phyloP scores from a whole-genome alignment of 2,888 invertebrate genomes.

The Mechanitis messenoides region DNA sequence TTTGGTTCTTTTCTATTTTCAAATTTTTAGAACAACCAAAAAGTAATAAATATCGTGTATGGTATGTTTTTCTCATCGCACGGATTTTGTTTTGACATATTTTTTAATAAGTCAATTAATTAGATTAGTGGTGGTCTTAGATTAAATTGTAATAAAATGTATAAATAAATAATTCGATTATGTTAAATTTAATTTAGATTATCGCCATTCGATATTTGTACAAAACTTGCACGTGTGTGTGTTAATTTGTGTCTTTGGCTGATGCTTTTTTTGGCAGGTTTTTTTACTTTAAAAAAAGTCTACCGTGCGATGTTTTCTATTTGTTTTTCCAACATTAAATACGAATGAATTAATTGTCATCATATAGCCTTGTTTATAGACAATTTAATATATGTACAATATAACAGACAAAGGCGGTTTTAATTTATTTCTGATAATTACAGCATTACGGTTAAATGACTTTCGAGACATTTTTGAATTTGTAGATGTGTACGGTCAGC shows the following conservation, averaged over 20 bases:
- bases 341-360: slow-evolving; percentile 28
- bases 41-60: not conserved
- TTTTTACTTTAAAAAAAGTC: slow-evolving; percentile 6
- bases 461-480: too few species aligned
- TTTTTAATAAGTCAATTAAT: slow-evolving; percentile 5
- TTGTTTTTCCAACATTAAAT: slow-evolving; percentile 12
- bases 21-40: too few species aligned
- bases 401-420: slow-evolving; percentile 23
- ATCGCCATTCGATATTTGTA: not conserved
- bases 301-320: slow-evolving; percentile 1
- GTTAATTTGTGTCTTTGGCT: slow-evolving; percentile 1
- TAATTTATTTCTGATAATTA: not conserved
- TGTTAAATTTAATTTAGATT: not conserved
- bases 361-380: slow-evolving; percentile 31
- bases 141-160: too few species aligned
- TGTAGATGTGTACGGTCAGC: too few species aligned
- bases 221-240: not conserved
- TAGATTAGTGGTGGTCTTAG: not conserved
- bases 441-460: too few species aligned
- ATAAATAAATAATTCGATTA: not conserved
- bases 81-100: not conserved
- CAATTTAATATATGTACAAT: slow-evolving; percentile 36
- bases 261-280: slow-evolving; percentile 1
- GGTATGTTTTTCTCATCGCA: slow-evolving; percentile 1
- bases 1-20: not conserved